Conservation (phyloP, 2,888 invertebrate genomes). For the Cerastoderma edule region DNA sequence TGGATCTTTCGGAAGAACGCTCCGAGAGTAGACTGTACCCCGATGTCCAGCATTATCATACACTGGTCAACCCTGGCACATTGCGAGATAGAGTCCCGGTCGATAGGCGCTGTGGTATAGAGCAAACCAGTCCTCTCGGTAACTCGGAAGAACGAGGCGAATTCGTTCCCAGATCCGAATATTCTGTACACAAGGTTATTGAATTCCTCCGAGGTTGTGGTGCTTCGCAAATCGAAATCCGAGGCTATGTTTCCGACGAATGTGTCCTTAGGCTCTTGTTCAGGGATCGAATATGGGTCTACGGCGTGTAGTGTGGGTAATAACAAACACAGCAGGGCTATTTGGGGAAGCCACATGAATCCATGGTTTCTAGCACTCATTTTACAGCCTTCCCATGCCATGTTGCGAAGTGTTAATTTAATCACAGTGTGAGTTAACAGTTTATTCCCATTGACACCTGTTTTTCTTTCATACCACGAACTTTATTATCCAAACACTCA, state of each 20-base stretch:
- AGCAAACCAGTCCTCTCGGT: slow-evolving; percentile 63
- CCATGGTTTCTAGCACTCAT: slow-evolving; percentile 12
- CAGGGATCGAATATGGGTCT: slow-evolving; percentile 54
- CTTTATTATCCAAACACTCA: slow-evolving; percentile 6
- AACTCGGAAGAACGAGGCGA: slow-evolving; percentile 68
- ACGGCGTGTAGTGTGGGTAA: slow-evolving; percentile 1
- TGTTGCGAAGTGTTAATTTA: slow-evolving; percentile 17
- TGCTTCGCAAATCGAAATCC: slow-evolving; percentile 62
- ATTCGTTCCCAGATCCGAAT: slow-evolving; percentile 61
- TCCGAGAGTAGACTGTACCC: slow-evolving; percentile 65
- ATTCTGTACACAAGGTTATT: slow-evolving; percentile 70
- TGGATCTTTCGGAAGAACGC: slow-evolving; percentile 71
- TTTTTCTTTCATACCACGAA: slow-evolving; percentile 12
- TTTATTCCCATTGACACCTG: slow-evolving; percentile 14
- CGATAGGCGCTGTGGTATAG: slow-evolving; percentile 57
- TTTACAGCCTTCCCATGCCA: slow-evolving; percentile 22
- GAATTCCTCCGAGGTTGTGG: slow-evolving; percentile 60
- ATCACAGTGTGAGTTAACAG: slow-evolving; percentile 18
- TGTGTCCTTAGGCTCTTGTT: slow-evolving; percentile 58
- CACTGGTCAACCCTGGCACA: slow-evolving; percentile 61
- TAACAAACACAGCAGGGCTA: slow-evolving; percentile 23
- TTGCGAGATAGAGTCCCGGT: slow-evolving; percentile 62
- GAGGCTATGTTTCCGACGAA: slow-evolving; percentile 66
- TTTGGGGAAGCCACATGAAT: background rate
- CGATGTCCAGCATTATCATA: slow-evolving; percentile 66